Percentiles rank a stretch among this genome's conserved stretches.
Evolutionary conservation across 2,797 vertebrate species (phyloP).

Genomic region (Periparus ater): DNA sequence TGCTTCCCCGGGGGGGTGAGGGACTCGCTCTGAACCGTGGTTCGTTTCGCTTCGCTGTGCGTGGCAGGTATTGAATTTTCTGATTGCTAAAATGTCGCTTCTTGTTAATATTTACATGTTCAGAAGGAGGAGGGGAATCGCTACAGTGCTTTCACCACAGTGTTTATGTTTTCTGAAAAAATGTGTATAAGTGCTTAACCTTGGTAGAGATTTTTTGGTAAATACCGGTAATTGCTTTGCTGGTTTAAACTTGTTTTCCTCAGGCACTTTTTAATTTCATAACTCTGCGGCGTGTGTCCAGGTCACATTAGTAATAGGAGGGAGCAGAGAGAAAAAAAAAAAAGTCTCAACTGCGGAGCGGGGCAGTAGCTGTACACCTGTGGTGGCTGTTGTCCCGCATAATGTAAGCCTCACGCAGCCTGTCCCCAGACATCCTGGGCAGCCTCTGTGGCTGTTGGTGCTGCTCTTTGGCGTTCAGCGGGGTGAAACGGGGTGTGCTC

Average conservation of each 20-base stretch:
- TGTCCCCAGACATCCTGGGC: background rate
- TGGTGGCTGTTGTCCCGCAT: background rate
- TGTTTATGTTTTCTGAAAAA: background rate
- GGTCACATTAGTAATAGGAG: background rate
- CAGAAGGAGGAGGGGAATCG: too few species aligned
- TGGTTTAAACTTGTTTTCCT: background rate
- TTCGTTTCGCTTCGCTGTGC: background rate
- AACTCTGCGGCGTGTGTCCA: accelerated
- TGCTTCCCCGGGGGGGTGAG: too few species aligned
- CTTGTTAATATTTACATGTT: background rate
- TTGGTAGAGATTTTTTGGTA: background rate
- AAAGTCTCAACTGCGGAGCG: accelerated
- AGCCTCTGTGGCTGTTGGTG: background rate
- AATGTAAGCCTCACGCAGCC: background rate
- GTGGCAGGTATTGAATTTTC: background rate
- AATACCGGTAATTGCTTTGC: background rate
- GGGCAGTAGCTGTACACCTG: background rate
- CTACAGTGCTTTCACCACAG: accelerated
- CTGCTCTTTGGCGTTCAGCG: background rate
- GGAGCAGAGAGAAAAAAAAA: background rate
- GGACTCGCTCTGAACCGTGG: background rate
- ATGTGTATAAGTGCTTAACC: accelerated
- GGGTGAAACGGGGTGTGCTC: background rate
- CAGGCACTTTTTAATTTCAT: background rate
- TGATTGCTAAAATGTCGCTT: background rate